Evolutionary conservation across 2,888 invertebrate species (phyloP).

Genomic region (Nemotelus nigrinus): DNA sequence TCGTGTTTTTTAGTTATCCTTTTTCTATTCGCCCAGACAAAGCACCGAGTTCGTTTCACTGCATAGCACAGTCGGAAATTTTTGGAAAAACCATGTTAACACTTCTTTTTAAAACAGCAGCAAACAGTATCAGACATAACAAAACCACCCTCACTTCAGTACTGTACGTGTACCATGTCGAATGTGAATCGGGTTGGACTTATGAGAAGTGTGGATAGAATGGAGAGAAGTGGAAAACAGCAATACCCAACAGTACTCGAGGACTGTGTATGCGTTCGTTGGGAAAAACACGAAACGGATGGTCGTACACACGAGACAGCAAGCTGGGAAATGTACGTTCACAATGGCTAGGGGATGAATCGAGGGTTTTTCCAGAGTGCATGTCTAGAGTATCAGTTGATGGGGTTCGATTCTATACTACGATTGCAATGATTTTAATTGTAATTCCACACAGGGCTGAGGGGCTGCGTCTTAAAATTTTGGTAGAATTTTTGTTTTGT

Average conservation of each 20-base stretch:
- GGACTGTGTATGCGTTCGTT: background rate
- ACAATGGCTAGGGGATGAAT: conserved; percentile 26
- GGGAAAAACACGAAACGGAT: conserved; percentile 9
- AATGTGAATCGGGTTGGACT: background rate
- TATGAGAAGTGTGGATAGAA: background rate
- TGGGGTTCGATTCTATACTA: too few relatives aligned
- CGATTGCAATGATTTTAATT: too few relatives aligned
- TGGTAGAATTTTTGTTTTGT: too few relatives aligned
- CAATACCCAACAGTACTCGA: background rate
- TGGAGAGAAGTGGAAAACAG: conserved; percentile 15
- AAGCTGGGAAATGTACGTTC: conserved; percentile 12
- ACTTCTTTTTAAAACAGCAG: conserved; percentile 22
- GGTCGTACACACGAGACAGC: background rate
- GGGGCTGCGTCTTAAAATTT: too few relatives aligned
- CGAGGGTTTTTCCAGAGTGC: conserved; percentile 18
- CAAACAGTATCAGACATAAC: conserved; percentile 33
- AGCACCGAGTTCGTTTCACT: background rate
- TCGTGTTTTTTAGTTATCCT: background rate
- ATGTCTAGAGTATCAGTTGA: background rate
- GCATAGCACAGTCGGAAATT: conserved; percentile 1
- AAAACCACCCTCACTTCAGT: conserved; percentile 41
- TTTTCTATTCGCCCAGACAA: background rate
- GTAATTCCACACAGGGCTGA: too few relatives aligned
- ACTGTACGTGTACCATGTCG: conserved; percentile 15
- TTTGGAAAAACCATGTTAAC: conserved; percentile 38